Conservation (phyloP, 2,888 invertebrate genomes). For the Eupithecia abbreviata region DNA sequence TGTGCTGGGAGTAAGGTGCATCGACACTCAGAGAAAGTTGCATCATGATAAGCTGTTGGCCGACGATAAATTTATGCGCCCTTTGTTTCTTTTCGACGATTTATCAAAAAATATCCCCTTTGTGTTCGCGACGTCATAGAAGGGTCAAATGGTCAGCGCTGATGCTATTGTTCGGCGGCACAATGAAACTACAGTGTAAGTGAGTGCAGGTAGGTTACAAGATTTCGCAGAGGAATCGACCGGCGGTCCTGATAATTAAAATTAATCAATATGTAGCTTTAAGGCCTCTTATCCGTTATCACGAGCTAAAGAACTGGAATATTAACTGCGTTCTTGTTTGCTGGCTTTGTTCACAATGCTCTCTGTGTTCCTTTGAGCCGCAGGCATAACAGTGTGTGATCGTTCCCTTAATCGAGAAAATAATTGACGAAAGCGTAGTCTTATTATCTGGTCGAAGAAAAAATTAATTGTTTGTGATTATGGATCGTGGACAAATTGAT, state of each 20-base stretch:
- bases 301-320: constrained; percentile 51
- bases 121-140: constrained; percentile 57
- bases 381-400: constrained; percentile 69
- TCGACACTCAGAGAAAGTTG: constrained; percentile 77
- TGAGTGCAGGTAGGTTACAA: constrained; percentile 19
- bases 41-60: constrained; percentile 76
- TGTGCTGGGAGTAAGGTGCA: constrained; percentile 51
- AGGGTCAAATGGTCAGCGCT: constrained; percentile 58
- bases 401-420: constrained; percentile 77
- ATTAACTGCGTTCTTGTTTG: constrained; percentile 66
- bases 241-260: constrained; percentile 18
- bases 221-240: constrained; percentile 34
- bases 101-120: constrained; percentile 74
- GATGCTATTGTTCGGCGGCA: constrained; percentile 37
- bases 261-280: constrained; percentile 28
- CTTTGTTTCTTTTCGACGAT: constrained; percentile 81
- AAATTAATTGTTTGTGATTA: constrained; percentile 79
- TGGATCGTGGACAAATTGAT: constrained; percentile 76
- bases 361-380: constrained; percentile 71
- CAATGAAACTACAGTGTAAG: constrained; percentile 29
- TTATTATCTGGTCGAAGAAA: constrained; percentile 72
- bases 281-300: neutral
- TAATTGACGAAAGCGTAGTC: constrained; percentile 74
- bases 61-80: constrained; percentile 78
- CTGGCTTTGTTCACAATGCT: constrained; percentile 53